A percentile compares a stretch with the other conserved stretches of the same genome.
phyloP scores from a whole-genome alignment of 2,888 invertebrate species.

The Platycheirus albimanus region DNA sequence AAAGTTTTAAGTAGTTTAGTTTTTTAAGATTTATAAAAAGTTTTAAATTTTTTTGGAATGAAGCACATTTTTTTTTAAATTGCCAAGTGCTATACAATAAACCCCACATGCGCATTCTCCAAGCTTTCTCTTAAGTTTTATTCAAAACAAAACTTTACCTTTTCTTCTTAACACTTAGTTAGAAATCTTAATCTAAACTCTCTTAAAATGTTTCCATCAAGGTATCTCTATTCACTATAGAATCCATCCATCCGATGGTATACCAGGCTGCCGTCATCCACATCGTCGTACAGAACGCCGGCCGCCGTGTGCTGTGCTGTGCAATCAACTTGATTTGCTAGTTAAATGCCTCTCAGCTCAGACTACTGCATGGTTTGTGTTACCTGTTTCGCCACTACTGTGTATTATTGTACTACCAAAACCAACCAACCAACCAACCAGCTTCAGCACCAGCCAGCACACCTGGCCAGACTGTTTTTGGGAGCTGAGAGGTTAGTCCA shows the following conservation, averaged over 20 bases:
- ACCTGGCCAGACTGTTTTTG: conserved; percentile 62
- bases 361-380: conserved; percentile 50
- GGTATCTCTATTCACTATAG: background rate
- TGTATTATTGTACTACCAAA: conserved; percentile 26
- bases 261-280: too few species aligned
- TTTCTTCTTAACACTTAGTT: background rate
- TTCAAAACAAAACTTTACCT: conserved; percentile 6
- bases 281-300: background rate
- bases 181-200: background rate
- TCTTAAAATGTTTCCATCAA: conserved; percentile 13
- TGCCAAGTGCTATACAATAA: background rate
- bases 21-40: too few species aligned
- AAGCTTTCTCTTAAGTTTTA: conserved; percentile 21
- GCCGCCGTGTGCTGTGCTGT: conserved; percentile 14
- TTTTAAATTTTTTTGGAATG: background rate
- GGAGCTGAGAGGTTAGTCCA: conserved; percentile 58
- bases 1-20: too few species aligned
- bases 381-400: conserved; percentile 66
- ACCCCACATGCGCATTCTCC: conserved; percentile 26
- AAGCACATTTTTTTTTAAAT: conserved; percentile 14
- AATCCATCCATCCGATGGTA: background rate
- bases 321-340: conserved; percentile 50
- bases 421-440: conserved; percentile 40
- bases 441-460: too few species aligned
- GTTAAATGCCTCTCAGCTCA: conserved; percentile 55